These are phyloP conservation scores for Caenorhabditis wallacei DNA, from an alignment of 2,888 invertebrate genomes.

Conservation along the genomic window DNA sequence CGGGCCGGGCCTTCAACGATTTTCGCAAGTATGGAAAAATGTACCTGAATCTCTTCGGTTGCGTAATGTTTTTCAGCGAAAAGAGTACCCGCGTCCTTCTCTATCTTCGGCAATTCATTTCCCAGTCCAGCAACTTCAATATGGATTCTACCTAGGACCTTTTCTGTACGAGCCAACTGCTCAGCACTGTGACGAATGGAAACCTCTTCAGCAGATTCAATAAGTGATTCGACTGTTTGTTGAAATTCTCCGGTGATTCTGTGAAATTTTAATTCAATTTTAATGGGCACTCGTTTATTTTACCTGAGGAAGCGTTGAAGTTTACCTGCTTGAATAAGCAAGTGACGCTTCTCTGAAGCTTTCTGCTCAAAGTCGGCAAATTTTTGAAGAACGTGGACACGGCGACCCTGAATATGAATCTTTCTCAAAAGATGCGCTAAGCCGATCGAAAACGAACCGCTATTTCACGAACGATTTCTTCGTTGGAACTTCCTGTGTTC, in stretches of 20 bases:
- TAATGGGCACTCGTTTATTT: background rate
- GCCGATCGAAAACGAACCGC: constrained; percentile 4
- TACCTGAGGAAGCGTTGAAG: constrained; percentile 44
- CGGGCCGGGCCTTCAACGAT: too few relatives aligned
- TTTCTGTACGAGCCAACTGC: constrained; percentile 13
- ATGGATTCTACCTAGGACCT: constrained; percentile 7
- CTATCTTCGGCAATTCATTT: constrained; percentile 8
- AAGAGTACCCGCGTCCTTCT: constrained; percentile 13
- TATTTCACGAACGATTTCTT: constrained; percentile 37
- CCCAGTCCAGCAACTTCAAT: constrained; percentile 24
- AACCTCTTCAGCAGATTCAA: constrained; percentile 35
- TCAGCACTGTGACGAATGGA: constrained; percentile 17
- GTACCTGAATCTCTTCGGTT: constrained; percentile 32
- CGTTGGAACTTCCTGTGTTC: background rate
- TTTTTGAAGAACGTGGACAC: constrained; percentile 51
- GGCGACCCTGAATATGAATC: constrained; percentile 34
- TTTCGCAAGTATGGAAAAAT: background rate
- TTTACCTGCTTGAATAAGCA: constrained; percentile 45
- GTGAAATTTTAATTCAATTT: background rate
- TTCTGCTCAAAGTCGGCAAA: constrained; percentile 46
- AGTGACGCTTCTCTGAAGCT: constrained; percentile 27
- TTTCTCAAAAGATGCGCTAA: background rate
- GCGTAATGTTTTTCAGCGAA: constrained; percentile 39
- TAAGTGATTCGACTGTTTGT: constrained; percentile 25
- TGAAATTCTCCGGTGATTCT: constrained; percentile 32